These are phyloP conservation scores for Nasonia oneida DNA, from an alignment of 2,888 invertebrate species.

Conservation along the genomic window DNA sequence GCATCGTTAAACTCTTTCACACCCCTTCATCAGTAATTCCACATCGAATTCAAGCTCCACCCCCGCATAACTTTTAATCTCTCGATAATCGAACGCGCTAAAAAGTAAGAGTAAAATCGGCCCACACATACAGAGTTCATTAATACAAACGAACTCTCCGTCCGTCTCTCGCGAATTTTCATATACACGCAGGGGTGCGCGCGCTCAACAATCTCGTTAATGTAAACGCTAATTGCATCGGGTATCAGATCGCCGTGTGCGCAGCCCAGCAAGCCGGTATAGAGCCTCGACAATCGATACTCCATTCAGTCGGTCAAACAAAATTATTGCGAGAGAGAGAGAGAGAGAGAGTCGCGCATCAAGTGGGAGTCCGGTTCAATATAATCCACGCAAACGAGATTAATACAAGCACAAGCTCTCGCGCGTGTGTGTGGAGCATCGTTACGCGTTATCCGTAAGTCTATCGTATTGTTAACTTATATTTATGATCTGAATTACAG, in stretches of 20 bases:
- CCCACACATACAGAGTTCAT: neutral
- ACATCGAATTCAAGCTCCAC: neutral
- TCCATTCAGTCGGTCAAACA: conserved; percentile 19
- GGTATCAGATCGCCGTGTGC: neutral
- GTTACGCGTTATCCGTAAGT: conserved; percentile 19
- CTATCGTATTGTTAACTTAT: conserved; percentile 26
- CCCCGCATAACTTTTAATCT: neutral
- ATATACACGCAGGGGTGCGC: neutral
- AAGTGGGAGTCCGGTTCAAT: conserved; percentile 17
- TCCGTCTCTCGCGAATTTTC: neutral
- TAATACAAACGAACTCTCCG: neutral
- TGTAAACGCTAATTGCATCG: conserved; percentile 14
- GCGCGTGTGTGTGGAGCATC: neutral
- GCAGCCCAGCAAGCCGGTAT: neutral
- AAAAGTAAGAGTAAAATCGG: neutral
- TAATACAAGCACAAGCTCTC: neutral
- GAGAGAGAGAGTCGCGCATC: neutral
- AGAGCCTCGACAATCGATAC: conserved; percentile 10
- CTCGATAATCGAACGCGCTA: neutral
- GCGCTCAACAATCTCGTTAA: neutral
- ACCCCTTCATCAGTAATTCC: neutral
- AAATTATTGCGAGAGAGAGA: conserved; percentile 3
- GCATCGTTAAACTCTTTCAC: too few species aligned
- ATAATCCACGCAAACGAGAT: conserved; percentile 25
- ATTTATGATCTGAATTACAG: conserved; percentile 30